A percentile compares a stretch with the other conserved stretches of the same genome.
These are phyloP conservation scores for Pseudococcus jackbeardsleyi DNA, from an alignment of 2,888 invertebrate genomes.

Conservation along the genomic window DNA sequence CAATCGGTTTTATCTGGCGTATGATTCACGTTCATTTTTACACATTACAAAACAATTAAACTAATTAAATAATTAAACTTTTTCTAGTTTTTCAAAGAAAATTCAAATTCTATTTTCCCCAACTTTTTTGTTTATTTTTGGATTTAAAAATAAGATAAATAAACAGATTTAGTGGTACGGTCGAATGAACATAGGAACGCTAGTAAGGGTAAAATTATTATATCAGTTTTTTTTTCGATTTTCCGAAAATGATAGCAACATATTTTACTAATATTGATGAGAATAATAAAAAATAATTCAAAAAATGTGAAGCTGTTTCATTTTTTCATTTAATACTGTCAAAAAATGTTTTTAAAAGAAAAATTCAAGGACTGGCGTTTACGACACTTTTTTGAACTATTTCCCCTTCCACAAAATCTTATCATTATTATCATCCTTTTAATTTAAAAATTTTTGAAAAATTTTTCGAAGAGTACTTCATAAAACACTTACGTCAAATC, in stretches of 20 bases:
- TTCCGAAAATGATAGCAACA: not conserved
- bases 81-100: conserved; percentile 16
- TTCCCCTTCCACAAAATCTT: not conserved
- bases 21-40: conserved; percentile 45
- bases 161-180: not conserved
- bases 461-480: not conserved
- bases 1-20: conserved; percentile 71
- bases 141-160: conserved; percentile 39
- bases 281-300: not conserved
- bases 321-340: not conserved
- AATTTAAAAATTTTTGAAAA: no score
- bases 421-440: not conserved
- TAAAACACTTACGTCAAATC: not conserved
- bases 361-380: not conserved
- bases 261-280: not conserved
- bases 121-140: conserved; percentile 59
- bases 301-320: not conserved
- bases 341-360: not conserved
- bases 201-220: not conserved
- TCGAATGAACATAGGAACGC: not conserved
- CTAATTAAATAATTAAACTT: conserved; percentile 19
- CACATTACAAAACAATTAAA: conserved; percentile 47
- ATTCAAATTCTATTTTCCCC: conserved; percentile 57
- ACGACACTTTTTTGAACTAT: not conserved
- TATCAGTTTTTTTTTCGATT: not conserved